Evolutionary conservation across 1,140 invertebrate genomes (phyloP), one percentile per base, ranked within the genome.

Genomic region (Gryon sp.): DNA sequence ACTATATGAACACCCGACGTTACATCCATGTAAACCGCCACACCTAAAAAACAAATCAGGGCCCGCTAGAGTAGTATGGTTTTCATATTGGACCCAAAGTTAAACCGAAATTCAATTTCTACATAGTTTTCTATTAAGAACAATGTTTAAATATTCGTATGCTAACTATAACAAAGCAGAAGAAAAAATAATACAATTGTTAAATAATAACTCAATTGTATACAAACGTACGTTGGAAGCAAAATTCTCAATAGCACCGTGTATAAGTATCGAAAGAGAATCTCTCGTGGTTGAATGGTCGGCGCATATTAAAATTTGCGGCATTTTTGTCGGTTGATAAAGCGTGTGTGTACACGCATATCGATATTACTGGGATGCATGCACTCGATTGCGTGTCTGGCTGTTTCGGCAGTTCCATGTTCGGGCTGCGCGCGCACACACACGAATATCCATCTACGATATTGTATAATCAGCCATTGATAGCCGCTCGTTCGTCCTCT

Each of bases 391-490:
- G 70, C 63, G 73, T 66, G 50, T 52, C 41, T 28, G 26, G 12
- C 16, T 43, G 43, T 66, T 66, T 74, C 46, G 70, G 60, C 52
- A 45, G 36, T 48, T 55, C 48, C 60, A 46, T 81, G 62, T 76
- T 77, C 45, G 53, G 34, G 41, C 34, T 40, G 63, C 14, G 48
- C n/a, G 32, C 16, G 8, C 46, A 26, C 63, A 55, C 74, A 70
- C 53, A 68, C 53, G 59, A 50, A 50, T 40, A 66, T 59, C 41
- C 55, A 60, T 70, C 53, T 32, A 30, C 57, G 70, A 76, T 80
- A 80, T 82, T 85, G 83, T 86, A 87, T 87, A 88, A 87, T 88
- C 85, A 85, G 78, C 83, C 86, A 87, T 88, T 88, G 85, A 87
- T 87, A 87, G 84, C 83, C 83, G 83, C 28, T 34, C 83, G 83